Evolutionary conservation across 2,797 vertebrate species (phyloP).

Genomic region (Sternarchorhynchus goeldii): DNA sequence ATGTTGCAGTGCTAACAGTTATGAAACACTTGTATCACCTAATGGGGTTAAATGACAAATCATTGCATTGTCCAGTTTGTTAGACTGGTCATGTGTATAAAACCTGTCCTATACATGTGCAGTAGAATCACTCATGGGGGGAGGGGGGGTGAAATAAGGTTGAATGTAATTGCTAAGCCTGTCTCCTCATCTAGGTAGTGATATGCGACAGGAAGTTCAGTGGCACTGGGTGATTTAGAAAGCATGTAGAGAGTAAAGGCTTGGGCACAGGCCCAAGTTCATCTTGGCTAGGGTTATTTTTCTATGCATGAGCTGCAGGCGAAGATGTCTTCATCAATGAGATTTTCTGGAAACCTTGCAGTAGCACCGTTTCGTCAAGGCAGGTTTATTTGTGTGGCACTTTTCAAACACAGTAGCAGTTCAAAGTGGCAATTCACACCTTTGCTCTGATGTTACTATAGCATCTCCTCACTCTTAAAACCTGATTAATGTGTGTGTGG

Average conservation of each 20-base stretch:
- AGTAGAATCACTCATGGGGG: no score
- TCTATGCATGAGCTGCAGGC: no score
- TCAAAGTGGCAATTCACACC: neutral
- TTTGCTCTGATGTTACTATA: slow-evolving; percentile 7
- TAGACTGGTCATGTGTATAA: neutral
- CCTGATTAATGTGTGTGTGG: slow-evolving; percentile 13
- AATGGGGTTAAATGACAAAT: neutral
- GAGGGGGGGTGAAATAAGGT: neutral
- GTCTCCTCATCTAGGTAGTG: neutral
- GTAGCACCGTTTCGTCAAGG: neutral
- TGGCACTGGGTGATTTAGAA: neutral
- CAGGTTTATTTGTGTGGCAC: no score
- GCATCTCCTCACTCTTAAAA: neutral
- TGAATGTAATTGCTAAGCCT: neutral
- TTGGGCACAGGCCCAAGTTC: neutral
- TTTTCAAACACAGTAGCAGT: no score
- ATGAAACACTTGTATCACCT: neutral
- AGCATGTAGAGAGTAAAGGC: neutral
- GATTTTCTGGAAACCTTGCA: neutral
- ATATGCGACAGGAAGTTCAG: neutral
- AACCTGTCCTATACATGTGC: neutral
- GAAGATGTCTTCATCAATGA: no score
- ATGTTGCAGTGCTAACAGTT: neutral
- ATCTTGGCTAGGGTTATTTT: neutral
- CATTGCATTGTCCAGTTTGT: neutral